A percentile compares a stretch with the other conserved stretches of the same genome.
These are phyloP conservation scores for Phainopepla nitens DNA, from an alignment of 2,113 vertebrate species.

Conservation along the genomic window DNA sequence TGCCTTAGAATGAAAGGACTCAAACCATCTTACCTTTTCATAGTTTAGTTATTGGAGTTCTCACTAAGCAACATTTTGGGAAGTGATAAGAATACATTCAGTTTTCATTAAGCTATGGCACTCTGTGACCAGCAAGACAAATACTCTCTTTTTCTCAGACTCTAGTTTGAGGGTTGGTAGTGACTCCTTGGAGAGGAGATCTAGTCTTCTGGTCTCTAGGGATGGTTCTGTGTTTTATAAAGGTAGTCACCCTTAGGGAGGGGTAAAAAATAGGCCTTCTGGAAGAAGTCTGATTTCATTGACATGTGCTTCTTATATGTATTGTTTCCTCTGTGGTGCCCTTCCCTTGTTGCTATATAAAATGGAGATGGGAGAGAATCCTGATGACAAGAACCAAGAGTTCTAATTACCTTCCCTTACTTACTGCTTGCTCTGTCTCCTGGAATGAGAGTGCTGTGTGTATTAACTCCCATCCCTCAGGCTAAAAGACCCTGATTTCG, in stretches of 20 bases:
- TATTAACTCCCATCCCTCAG: not conserved
- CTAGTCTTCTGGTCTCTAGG: not conserved
- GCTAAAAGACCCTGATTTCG: not conserved
- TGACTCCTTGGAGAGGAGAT: not conserved
- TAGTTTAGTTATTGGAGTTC: not conserved
- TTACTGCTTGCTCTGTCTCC: not conserved
- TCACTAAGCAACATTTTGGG: not conserved
- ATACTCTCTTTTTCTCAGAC: no score
- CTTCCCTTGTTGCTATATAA: not conserved
- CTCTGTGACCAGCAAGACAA: not conserved
- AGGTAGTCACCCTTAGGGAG: not conserved
- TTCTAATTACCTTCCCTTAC: not conserved
- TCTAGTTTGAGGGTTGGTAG: no score
- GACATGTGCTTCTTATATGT: not conserved
- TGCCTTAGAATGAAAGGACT: not conserved
- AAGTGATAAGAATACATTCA: not conserved
- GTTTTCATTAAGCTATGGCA: not conserved
- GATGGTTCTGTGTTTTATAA: not conserved
- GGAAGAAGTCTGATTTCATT: not conserved
- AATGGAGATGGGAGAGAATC: not conserved
- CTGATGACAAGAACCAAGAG: not conserved
- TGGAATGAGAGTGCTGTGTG: not conserved
- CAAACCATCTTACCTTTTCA: not conserved
- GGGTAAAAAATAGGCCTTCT: not conserved
- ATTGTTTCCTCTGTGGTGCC: not conserved